Conservation (phyloP, 2,113 vertebrate species). For the Myrmecobius fasciatus region DNA sequence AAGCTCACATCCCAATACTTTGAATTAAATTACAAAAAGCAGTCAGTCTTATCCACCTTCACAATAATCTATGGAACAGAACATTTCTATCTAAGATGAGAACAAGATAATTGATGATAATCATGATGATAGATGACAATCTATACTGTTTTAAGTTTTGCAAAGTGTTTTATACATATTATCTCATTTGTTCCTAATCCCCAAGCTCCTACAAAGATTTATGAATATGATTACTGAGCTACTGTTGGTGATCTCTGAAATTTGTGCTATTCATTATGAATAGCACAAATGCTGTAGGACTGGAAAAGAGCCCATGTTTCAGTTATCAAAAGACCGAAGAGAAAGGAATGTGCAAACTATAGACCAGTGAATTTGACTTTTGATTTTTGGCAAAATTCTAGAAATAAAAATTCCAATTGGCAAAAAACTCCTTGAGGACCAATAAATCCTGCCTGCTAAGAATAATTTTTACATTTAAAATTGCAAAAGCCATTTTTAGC, state of each 20-base stretch:
- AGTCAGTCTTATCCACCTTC: not conserved
- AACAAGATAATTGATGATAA: not conserved
- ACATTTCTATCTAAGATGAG: not conserved
- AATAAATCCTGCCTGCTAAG: not conserved
- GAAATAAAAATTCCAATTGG: not conserved
- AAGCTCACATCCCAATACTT: not conserved
- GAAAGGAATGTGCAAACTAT: not conserved
- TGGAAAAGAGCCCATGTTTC: not conserved
- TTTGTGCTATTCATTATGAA: too few relatives aligned
- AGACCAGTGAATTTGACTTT: not conserved
- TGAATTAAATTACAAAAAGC: not conserved
- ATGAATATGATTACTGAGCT: too few relatives aligned
- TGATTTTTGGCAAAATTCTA: too few relatives aligned
- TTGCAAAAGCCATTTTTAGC: not conserved
- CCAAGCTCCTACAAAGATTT: too few relatives aligned
- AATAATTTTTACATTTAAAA: not conserved
- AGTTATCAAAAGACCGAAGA: not conserved
- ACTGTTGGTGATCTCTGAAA: too few relatives aligned
- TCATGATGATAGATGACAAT: not conserved
- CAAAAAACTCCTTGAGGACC: not conserved
- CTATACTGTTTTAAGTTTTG: not conserved
- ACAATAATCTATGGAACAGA: not conserved
- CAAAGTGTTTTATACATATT: not conserved
- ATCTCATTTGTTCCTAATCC: too few relatives aligned
- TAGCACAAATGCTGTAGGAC: not conserved